Evolutionary conservation across 2,113 vertebrate species (phyloP).

Genomic region (Nesogale talazaci): DNA sequence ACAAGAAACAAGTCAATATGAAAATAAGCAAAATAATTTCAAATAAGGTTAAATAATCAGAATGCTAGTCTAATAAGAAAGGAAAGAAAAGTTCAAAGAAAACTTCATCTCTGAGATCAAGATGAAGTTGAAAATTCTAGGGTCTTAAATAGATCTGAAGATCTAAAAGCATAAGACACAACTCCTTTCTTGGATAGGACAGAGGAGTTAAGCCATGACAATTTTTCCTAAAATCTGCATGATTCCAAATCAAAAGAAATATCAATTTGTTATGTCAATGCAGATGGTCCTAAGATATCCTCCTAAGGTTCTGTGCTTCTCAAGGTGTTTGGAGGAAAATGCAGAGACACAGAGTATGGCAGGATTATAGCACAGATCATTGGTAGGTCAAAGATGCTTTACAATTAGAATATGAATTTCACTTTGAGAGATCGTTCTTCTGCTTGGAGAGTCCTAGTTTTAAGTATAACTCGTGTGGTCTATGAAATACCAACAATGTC

Average conservation of each 20-base stretch:
- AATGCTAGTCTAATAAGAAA: neutral
- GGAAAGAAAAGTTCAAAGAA: neutral
- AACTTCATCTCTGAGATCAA: neutral
- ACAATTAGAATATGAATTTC: too few relatives aligned
- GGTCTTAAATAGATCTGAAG: neutral
- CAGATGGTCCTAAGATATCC: neutral
- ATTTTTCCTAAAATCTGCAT: neutral
- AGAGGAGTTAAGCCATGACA: neutral
- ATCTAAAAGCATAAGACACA: neutral
- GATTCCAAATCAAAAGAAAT: neutral
- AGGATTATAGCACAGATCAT: too few relatives aligned
- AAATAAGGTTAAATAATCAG: neutral
- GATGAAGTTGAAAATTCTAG: neutral
- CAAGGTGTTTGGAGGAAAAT: neutral
- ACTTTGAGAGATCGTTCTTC: too few relatives aligned
- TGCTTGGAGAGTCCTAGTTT: too few relatives aligned
- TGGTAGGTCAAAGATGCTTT: too few relatives aligned
- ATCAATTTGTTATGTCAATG: neutral
- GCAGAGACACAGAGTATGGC: too few relatives aligned
- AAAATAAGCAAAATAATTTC: slow-evolving; percentile 11
- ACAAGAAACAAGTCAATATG: neutral
- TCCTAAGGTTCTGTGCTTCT: neutral
- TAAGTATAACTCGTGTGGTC: too few relatives aligned
- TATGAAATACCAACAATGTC: too few relatives aligned
- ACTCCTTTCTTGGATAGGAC: neutral